Base-by-base conservation (phyloP, 2,888 invertebrate species). In the Agrypnus murinus region DNA sequence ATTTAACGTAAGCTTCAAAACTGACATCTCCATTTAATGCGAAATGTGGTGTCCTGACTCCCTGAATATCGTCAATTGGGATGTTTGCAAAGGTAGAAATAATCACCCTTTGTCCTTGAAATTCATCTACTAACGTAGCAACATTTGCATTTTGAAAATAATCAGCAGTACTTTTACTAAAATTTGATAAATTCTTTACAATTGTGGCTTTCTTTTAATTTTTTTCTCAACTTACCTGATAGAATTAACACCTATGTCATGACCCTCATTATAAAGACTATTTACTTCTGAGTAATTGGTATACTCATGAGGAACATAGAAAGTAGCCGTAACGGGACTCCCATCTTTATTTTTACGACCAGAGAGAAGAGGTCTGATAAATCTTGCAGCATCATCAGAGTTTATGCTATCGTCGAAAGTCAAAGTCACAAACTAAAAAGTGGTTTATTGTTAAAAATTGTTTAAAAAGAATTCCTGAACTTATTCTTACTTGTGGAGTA, bases 301-400 rank as follows among this genome's bases (percentile, higher is more conserved):
- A 81, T 93, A 93, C 73, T 92, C 91, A 78, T 94, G 93, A 36
- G 89, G 91, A 34, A 93, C 87, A 81, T 89, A 94, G 84, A 92
- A 92, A 0, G 93, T 93, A 40, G 88, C 88, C 0, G 89, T 87
- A 0, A 89, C 88, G 0, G 87, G 87, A 69, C 91, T 92, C 0
- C 88, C 88, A 80, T 94, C 92, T 0, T 89, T 90, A 83, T 94
- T 94, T 2, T 53, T 79, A 0, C 91, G 84, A 10, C 83, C 80
- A 64, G 84, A 86, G 2, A 92, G 83, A n/a, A 25, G 25, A 0
- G 90, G 76, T 0, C 86, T 79, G 91, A 55, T 88, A 89, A 5
- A 84, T 82, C 40, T 88, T 87, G 78, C 91, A 91, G n/a, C n/a
- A 0, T 85, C 72, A 0, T 86, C 78, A 1, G 75, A 68, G 62